phyloP scores from a whole-genome alignment of 2,797 vertebrate genomes.

The Falco peregrinus region DNA sequence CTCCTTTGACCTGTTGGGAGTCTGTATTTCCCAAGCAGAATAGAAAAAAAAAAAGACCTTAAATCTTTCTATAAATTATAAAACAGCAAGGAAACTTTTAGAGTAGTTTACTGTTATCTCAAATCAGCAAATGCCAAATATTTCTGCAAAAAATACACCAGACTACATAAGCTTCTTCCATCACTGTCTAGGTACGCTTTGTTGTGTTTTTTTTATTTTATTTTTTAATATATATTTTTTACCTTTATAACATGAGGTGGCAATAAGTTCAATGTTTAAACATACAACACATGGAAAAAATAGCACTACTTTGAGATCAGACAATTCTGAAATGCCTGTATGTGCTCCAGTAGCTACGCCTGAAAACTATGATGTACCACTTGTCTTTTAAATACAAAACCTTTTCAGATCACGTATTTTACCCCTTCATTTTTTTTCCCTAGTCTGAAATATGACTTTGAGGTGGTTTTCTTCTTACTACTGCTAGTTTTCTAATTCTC shows the following conservation, averaged over 20 bases:
- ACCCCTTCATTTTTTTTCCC: neutral
- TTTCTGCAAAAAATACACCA: neutral
- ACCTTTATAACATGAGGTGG: neutral
- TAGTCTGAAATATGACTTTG: neutral
- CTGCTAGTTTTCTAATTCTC: neutral
- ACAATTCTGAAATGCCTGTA: neutral
- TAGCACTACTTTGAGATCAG: neutral
- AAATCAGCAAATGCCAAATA: neutral
- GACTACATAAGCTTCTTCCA: neutral
- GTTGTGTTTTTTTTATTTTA: neutral
- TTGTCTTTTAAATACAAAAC: neutral
- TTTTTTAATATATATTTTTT: neutral
- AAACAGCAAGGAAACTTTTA: neutral
- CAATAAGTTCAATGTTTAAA: neutral
- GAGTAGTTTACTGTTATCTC: neutral
- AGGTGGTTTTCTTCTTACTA: neutral
- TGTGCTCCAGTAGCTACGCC: neutral
- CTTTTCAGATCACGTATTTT: neutral
- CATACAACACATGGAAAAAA: neutral
- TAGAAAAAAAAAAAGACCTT: neutral
- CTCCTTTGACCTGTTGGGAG: neutral
- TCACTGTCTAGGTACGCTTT: neutral
- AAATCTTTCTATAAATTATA: neutral
- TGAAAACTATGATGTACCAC: accelerated
- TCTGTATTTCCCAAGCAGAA: neutral